Evolutionary conservation across 2,797 vertebrate species (phyloP), one percentile per base, ranked within the genome.

Genomic region (Enteromius radiatus): DNA sequence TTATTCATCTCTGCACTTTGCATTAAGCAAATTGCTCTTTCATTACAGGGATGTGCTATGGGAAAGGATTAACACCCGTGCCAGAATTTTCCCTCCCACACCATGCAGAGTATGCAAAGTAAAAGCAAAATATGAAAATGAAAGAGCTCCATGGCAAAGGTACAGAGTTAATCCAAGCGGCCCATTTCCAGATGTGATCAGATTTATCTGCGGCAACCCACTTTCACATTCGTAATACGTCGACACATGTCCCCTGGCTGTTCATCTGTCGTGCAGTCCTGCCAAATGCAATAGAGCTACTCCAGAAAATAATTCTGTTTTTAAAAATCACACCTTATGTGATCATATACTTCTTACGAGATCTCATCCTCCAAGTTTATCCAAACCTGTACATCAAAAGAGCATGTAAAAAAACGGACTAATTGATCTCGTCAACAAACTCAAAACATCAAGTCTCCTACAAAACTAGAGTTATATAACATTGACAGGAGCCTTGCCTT

Each of bases 211-310:
- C n/a, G 14, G 76, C 52, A 76, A 80, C 56, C 63, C 54, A 49
- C 49, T 80, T 80, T 69, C 28, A 12, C 41, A 71, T 69, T 63
- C 28, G 28, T 36, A 86, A 80, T 64, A 65, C 54, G 47, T 31
- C 0, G 19, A 63, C 76, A 83, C 41, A 15, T 76, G 63, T 82
- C 21, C 19, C 5, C 47, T 41, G 33, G 65, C 33, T 83, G 52
- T 14, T 76, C 43, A 38, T 21, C 59, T 75, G 56, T 49, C n/a
- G 47, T 38, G 74, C 56, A 43, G 43, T 69, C 78, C 83, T 89
- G 89, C 89, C 87, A 64, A 81, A 84, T 65, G 87, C 85, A 83
- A 85, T 68, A 71, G 36, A 63, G 15, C 59, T 17, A 3, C 3
- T 63, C 14, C 31, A 63, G 7, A 61, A 61, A 28, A 26, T 5